Evolutionary conservation across 2,113 vertebrate genomes (phyloP).

Genomic region (Hemiscyllium ocellatum): DNA sequence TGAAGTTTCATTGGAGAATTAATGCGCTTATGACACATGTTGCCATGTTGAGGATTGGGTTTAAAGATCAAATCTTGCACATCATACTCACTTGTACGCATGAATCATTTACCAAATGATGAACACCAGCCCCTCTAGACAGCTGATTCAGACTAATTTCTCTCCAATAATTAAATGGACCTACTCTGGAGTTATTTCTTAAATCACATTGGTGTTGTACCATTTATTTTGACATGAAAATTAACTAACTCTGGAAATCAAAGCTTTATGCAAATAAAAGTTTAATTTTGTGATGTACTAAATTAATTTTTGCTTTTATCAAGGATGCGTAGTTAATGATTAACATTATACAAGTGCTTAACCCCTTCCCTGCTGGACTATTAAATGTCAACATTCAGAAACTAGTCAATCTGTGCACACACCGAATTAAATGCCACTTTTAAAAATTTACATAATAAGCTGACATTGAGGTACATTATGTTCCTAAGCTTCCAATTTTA

Average conservation of each 20-base stretch:
- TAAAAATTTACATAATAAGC: not conserved
- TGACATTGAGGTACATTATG: not conserved
- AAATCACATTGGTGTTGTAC: not conserved
- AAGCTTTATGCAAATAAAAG: conserved; percentile 28
- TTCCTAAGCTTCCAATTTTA: not conserved
- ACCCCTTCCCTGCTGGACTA: not conserved
- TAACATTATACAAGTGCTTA: conserved; percentile 6
- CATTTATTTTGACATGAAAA: conserved; percentile 34
- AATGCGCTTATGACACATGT: not conserved
- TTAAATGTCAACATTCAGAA: not conserved
- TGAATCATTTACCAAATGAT: conserved; percentile 35
- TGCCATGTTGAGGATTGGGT: not conserved
- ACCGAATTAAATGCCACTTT: not conserved
- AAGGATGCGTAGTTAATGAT: not conserved
- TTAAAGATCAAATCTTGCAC: not conserved
- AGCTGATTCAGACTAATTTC: conserved; percentile 8
- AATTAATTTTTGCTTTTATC: conserved; percentile 10
- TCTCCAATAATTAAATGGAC: not conserved
- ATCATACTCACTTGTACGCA: not conserved
- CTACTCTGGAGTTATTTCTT: not conserved
- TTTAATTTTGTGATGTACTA: conserved; percentile 2
- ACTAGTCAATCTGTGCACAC: not conserved
- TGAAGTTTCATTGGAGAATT: not conserved
- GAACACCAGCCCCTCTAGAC: not conserved
- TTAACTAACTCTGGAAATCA: conserved; percentile 33